Conservation (phyloP, 2,113 vertebrate species). For the Suricata suricatta region DNA sequence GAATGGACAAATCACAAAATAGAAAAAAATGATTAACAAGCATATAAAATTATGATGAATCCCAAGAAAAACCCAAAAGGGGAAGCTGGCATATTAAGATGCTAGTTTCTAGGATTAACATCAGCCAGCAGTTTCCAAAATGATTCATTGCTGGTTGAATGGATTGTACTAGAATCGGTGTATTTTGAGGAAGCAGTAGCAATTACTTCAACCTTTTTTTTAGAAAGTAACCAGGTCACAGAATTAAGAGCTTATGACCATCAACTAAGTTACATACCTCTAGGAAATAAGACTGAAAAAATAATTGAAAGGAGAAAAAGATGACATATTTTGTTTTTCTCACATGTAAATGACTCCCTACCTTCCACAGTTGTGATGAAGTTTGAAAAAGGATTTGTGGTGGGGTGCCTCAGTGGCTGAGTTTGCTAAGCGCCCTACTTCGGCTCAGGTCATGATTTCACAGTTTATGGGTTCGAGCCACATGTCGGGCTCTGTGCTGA, state of each 20-base stretch:
- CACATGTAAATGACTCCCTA: neutral
- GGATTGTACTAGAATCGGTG: neutral
- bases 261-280: neutral
- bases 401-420: no score
- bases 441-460: no score
- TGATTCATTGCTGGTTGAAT: neutral
- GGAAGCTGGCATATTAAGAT: neutral
- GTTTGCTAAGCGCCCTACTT: no score
- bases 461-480: no score
- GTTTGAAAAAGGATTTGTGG: neutral
- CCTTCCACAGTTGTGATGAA: neutral
- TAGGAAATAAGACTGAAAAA: constrained; percentile 24
- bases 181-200: neutral
- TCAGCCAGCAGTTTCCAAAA: neutral
- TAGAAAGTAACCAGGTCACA: neutral
- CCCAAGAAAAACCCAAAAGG: neutral
- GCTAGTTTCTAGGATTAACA: neutral
- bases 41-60: neutral
- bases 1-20: constrained; percentile 19
- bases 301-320: neutral
- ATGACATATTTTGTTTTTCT: neutral
- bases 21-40: neutral
- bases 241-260: neutral
- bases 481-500: no score
- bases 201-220: neutral